Evolutionary conservation across 2,888 invertebrate species (phyloP), one percentile per base, ranked within the genome.

Genomic region (Nomada goodeniana): DNA sequence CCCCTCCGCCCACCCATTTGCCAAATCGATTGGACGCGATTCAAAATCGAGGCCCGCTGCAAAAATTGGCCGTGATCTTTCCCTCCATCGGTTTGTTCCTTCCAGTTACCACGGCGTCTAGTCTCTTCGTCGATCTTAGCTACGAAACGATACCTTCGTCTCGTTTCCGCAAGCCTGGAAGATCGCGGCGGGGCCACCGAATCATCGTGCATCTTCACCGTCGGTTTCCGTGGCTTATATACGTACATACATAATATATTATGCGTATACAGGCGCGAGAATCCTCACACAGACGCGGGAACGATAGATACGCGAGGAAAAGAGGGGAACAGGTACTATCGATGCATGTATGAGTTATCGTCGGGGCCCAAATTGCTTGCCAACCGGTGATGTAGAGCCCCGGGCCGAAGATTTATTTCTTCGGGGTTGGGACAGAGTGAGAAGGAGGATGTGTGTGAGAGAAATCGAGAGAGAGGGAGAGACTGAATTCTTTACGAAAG

Each of bases 291-390:
- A n/a, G 36, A 67, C 73, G 36, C 47, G 26, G 57, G 10, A 23
- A 50, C 63, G 61, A 60, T 75, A 68, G 80, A 72, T 68, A 69
- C 67, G 60, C 55, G 69, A 52, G 69, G 55, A 74, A 68, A 63
- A 29, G 63, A 71, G 67, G 65, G 79, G 64, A 77, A 79, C 82
- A 83, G 85, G 89, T 87, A 88, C 91, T 92, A 93, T 93, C 92
- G 93, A 93, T 92, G 92, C 91, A 91, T 91, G 93, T 93, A 93
- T 93, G 93, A 93, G 92, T 93, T 93, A 93, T 93, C 93, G 92
- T 88, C 91, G 86, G 90, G 91, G 91, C 92, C 93, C 91, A 93
- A 93, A 93, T 93, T 93, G 92, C 92, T 93, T 93, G 93, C 93
- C 92, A 93, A 92, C 92, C 91, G 89, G 92, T 93, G 93, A 93